Evolutionary conservation across 1,140 invertebrate genomes (phyloP).

Genomic region (Drosophila tropicalis): DNA sequence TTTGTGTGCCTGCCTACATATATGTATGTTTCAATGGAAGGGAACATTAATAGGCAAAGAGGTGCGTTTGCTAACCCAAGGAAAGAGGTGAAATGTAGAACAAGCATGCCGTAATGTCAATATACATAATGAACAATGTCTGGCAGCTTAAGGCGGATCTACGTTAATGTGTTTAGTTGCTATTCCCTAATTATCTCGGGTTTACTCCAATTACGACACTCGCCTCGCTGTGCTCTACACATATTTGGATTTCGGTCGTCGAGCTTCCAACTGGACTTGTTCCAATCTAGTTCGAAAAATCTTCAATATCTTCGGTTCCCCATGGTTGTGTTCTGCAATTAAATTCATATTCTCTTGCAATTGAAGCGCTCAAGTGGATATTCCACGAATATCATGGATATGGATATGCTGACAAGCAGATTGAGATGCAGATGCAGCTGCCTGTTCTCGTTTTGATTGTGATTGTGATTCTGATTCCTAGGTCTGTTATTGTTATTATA

Average conservation of each 20-base stretch:
- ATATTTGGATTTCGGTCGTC: too few relatives aligned
- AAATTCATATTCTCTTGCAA: conserved; percentile 79
- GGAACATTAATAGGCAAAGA: background rate
- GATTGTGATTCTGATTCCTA: conserved; percentile 28
- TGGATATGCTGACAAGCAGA: conserved; percentile 79
- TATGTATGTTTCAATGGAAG: conserved; percentile 26
- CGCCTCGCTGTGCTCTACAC: too few relatives aligned
- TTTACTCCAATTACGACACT: background rate
- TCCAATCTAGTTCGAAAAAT: background rate
- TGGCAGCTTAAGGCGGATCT: too few relatives aligned
- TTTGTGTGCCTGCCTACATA: conserved; percentile 30
- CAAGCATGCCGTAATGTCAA: too few relatives aligned
- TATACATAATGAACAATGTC: too few relatives aligned
- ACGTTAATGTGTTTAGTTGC: too few relatives aligned
- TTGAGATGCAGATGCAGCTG: conserved; percentile 74
- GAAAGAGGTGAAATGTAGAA: too few relatives aligned
- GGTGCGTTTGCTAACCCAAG: background rate
- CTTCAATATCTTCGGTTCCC: conserved; percentile 5
- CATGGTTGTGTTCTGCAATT: conserved; percentile 78
- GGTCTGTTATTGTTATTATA: conserved; percentile 63
- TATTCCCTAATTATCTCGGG: background rate
- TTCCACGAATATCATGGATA: conserved; percentile 78
- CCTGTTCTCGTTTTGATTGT: conserved; percentile 22
- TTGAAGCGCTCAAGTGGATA: conserved; percentile 75
- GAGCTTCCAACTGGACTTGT: too few relatives aligned